Percentiles rank a stretch among this genome's conserved stretches.
Evolutionary conservation across 2,888 invertebrate species (phyloP).

Genomic region (Dynastes hyllus): DNA sequence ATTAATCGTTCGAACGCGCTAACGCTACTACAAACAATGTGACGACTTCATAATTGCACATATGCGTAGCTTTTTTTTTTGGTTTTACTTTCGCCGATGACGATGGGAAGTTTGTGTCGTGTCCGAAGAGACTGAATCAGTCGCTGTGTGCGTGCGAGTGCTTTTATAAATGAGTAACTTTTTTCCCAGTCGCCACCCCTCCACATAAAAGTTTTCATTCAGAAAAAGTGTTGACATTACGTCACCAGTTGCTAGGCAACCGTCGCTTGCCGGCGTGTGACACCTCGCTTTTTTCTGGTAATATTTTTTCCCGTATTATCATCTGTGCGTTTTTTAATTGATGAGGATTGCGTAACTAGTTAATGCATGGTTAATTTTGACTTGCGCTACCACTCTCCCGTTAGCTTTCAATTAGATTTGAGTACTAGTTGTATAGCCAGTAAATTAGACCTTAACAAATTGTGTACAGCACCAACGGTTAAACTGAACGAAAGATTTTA

Average conservation of each 20-base stretch:
- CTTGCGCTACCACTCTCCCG: too few species aligned
- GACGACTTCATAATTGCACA: too few species aligned
- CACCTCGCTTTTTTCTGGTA: conserved; percentile 51
- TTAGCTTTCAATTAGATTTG: too few species aligned
- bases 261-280: conserved; percentile 61
- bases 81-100: not conserved
- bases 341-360: conserved; percentile 10
- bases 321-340: conserved; percentile 32
- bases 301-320: conserved; percentile 20
- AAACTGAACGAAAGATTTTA: too few species aligned
- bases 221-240: conserved; percentile 71
- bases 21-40: too few species aligned
- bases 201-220: conserved; percentile 78
- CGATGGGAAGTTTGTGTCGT: conserved; percentile 14
- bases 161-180: conserved; percentile 50
- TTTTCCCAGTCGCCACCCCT: conserved; percentile 66
- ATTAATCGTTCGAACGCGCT: conserved; percentile 4
- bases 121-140: conserved; percentile 18
- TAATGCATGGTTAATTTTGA: too few species aligned
- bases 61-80: not conserved
- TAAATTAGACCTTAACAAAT: too few species aligned
- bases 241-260: conserved; percentile 70
- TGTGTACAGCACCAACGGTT: too few species aligned
- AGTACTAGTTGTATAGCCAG: too few species aligned
- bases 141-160: conserved; percentile 37